Percentiles rank a stretch among this genome's conserved stretches.
Evolutionary conservation across 2,888 invertebrate genomes (phyloP).

Genomic region (Venusia cambrica): DNA sequence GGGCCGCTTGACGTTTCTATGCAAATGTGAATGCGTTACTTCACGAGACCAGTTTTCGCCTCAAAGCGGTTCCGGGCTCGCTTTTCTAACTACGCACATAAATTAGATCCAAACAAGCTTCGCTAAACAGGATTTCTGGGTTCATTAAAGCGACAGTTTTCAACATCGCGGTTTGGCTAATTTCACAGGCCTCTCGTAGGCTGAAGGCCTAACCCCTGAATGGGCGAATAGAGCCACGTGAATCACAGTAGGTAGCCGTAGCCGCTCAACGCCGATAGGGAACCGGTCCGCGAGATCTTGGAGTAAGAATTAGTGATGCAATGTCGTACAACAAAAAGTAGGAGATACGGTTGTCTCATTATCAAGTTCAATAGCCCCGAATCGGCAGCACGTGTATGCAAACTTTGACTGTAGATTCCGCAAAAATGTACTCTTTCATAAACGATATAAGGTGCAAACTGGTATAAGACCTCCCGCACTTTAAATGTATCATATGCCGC

Average conservation of each 20-base stretch:
- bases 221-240: conserved; percentile 31
- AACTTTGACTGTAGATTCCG: conserved; percentile 57
- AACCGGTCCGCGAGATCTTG: conserved; percentile 40
- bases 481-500: conserved; percentile 66
- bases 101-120: conserved; percentile 49
- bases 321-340: conserved; percentile 58
- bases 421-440: conserved; percentile 59
- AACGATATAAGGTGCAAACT: conserved; percentile 67
- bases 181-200: conserved; percentile 15
- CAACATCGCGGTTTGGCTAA: conserved; percentile 28
- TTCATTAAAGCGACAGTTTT: conserved; percentile 36
- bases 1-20: conserved; percentile 78
- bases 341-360: conserved; percentile 71
- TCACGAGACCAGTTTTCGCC: conserved; percentile 75
- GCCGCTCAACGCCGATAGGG: conserved; percentile 31
- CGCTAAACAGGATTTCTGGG: conserved; percentile 58
- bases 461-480: conserved; percentile 43
- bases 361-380: conserved; percentile 80
- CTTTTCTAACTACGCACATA: conserved; percentile 63
- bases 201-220: conserved; percentile 23
- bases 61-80: conserved; percentile 72
- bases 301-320: conserved; percentile 68
- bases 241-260: conserved; percentile 41
- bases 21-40: conserved; percentile 76
- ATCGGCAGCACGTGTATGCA: conserved; percentile 77